phyloP scores from a whole-genome alignment of 2,113 vertebrate species.

The Aramus guarauna region DNA sequence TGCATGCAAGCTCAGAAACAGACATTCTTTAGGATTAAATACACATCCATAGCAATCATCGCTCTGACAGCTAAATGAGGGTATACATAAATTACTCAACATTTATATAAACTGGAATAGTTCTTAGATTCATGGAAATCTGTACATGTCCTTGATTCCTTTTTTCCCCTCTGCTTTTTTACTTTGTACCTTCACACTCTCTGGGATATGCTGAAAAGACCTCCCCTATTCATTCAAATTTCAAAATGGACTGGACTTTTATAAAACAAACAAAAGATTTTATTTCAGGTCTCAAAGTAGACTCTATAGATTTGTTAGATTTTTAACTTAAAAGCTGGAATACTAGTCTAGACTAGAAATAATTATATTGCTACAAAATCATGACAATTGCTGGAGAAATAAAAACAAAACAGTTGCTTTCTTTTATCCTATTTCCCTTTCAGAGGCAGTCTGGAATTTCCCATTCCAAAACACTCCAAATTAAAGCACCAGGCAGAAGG shows the following conservation, averaged over 20 bases:
- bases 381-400: neutral
- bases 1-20: neutral
- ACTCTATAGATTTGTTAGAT: neutral
- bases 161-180: neutral
- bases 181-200: neutral
- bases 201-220: neutral
- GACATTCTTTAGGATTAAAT: conserved; percentile 1
- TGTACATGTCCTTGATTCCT: neutral
- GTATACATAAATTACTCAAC: neutral
- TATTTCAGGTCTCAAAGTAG: neutral
- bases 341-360: neutral
- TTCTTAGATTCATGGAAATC: neutral
- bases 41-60: neutral
- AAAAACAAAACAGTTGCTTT: neutral
- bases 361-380: neutral
- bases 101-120: neutral
- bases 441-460: neutral
- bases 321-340: neutral
- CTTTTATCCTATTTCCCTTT: neutral
- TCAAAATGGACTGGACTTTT: neutral
- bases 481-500: neutral
- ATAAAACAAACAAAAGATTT: neutral
- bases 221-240: neutral
- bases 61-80: neutral
- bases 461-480: neutral